Evolutionary conservation across 1,140 invertebrate species (phyloP), one percentile per base, ranked within the genome.

Genomic region (Teleopsis dalmanni): DNA sequence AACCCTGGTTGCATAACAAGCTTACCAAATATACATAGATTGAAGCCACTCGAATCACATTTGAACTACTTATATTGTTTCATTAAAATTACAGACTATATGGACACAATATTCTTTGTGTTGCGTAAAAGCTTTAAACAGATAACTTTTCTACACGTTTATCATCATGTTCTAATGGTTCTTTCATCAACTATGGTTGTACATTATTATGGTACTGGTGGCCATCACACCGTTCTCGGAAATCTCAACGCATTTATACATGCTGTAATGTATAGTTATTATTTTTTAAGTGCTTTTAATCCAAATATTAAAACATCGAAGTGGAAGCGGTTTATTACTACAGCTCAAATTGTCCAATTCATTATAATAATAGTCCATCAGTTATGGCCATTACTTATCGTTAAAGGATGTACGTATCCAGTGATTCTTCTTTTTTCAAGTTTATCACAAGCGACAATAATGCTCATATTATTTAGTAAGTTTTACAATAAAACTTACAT

Each of bases 301-400:
- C 82, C 78, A 34, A 67, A 78, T 36, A 76, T 79, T 65, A 80
- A 76, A 57, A 77, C 78, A 29, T 81, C 77, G 50, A 71, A 46
- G 4, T 89, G 86, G 86, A 91, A 91, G 66, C 85, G 80, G 57
- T 82, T 90, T 58, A 76, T 91, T 16, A 91, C 87, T 0, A 75
- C 75, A 16, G 57, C 88, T 25, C 88, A 91, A 65, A 75, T 89
- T 53, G 75, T 79, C 19, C 41, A 43, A 29, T 43, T 43, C 23
- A 10, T 43, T 21, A 29, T 43, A 27, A 27, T 27, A 18, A 29
- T 43, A 29, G 31, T 43, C 1, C 41, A 43, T 16, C 27, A 43
- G 13, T 4, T 31, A 9, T 43, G 41, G 41, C 41, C 41, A 11
- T 23, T 43, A 8, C 3, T 29, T 5, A 16, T 43, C 3, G 26